Conservation (phyloP, 2,888 invertebrate genomes). For the Oscheius sp. region DNA sequence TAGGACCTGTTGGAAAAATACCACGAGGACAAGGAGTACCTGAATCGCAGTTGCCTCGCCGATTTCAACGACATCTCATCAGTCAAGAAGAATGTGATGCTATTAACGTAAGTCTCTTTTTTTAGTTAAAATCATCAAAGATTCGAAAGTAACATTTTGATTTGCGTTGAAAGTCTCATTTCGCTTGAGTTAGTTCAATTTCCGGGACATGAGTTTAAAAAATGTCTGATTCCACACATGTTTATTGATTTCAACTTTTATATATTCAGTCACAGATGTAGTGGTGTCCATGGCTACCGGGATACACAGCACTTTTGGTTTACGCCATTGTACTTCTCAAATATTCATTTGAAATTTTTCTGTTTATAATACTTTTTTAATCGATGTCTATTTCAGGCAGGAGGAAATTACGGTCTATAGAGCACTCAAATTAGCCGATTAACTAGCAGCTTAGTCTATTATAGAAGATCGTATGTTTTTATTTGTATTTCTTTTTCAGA, state of each 20-base stretch:
- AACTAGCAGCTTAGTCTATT: not conserved
- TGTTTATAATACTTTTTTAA: not conserved
- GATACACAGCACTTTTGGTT: not conserved
- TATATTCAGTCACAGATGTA: conserved; percentile 9
- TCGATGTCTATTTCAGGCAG: conserved; percentile 21
- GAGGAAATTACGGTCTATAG: conserved; percentile 21
- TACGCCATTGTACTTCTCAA: not conserved
- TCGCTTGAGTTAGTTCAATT: not conserved
- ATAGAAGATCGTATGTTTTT: conserved; percentile 7
- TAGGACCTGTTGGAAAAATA: conserved; percentile 60
- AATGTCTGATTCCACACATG: not conserved
- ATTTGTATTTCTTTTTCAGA: not conserved
- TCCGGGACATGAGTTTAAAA: not conserved
- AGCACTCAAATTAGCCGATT: conserved; percentile 1
- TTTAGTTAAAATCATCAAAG: not conserved
- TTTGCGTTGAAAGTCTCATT: not conserved
- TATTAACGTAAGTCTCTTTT: conserved; percentile 58
- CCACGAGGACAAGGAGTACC: conserved; percentile 56
- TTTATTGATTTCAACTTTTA: conserved; percentile 6
- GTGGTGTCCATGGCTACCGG: conserved; percentile 17
- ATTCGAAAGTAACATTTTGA: conserved; percentile 7
- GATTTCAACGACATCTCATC: conserved; percentile 55
- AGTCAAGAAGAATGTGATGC: conserved; percentile 64
- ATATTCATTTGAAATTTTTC: not conserved
- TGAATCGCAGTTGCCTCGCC: conserved; percentile 49